These are phyloP conservation scores for Agonopterix alstromeriana DNA, from an alignment of 2,888 invertebrate genomes.

Conservation along the genomic window DNA sequence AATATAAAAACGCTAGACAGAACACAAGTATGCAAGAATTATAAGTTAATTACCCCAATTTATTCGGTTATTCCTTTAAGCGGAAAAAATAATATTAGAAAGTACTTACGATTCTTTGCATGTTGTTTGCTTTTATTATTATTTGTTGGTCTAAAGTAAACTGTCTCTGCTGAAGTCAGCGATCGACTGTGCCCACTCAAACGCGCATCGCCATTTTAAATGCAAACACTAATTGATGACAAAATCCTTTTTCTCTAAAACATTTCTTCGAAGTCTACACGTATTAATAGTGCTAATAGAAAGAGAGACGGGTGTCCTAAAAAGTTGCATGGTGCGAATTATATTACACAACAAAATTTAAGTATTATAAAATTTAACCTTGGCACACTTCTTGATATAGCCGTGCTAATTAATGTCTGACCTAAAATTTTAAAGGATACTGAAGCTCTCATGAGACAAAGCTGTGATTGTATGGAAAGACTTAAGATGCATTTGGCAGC, in stretches of 20 bases:
- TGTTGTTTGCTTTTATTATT: conserved; percentile 24
- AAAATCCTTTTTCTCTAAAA: conserved; percentile 41
- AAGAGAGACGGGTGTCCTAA: conserved; percentile 35
- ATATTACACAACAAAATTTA: conserved; percentile 12
- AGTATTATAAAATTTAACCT: no score
- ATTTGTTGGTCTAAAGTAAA: conserved; percentile 18
- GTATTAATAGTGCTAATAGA: conserved; percentile 60
- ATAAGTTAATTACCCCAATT: no score
- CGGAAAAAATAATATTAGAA: not conserved
- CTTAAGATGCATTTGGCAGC: no score
- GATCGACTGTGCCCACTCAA: conserved; percentile 35
- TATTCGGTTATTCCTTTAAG: no score
- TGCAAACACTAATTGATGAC: conserved; percentile 44
- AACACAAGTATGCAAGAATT: no score
- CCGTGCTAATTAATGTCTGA: no score
- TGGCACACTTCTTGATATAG: no score
- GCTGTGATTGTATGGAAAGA: no score
- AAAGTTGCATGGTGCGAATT: conserved; percentile 32
- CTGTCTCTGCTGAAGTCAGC: conserved; percentile 25
- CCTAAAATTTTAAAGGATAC: no score
- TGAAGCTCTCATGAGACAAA: no score
- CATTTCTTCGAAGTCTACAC: conserved; percentile 23
- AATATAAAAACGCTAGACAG: no score
- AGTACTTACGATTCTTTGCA: conserved; percentile 56
- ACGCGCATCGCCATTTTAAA: conserved; percentile 36